Evolutionary conservation across 2,113 vertebrate species (phyloP), one percentile per base, ranked within the genome.

Genomic region (Gavialis gangeticus): DNA sequence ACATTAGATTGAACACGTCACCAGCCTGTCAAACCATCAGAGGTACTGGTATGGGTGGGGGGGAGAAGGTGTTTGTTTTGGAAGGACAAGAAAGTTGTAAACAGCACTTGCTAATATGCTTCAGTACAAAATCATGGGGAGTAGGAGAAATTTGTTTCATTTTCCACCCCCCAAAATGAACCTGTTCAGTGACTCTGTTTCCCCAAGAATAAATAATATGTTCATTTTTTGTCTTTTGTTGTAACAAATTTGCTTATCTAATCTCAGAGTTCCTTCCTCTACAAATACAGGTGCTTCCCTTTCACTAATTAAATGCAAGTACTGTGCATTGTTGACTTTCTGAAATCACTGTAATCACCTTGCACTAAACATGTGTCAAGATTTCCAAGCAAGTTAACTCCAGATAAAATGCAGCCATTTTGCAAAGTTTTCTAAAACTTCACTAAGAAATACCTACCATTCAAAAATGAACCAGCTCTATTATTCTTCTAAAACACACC

Each of bases 201-300:
- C 96, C 97, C 95, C 87, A 80, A 96, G 98, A 97, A 97, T 96
- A 95, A 97, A 92, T 91, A 95, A 90, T 94, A 90, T 18, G 88
- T n/a, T 97, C 95, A 93, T 95, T 98, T 98, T 46, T 98, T 96
- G 96, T 90, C 94, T 97, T 98, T 97, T 98, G 96, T 97, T 98
- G 96, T 91, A 84, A 94, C 85, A 92, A 92, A 92, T 95, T 91
- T 87, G 94, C 94, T 94, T 93, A 95, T 91, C 96, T 97, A 96
- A 97, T 97, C 95, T 96, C 85, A 84, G 93, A 96, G 92, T 71
- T 94, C 94, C 85, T 98, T 98, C 98, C 97, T 98, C 85, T 87
- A 92, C 90, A 94, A 96, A 85, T 97, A 96, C 98, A 99, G 98
- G 97, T 98, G 98, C 76, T 98, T 98, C 98, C 98, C 97, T 97